phyloP scores from a whole-genome alignment of 1,140 invertebrate species.

The Procambarus clarkii region DNA sequence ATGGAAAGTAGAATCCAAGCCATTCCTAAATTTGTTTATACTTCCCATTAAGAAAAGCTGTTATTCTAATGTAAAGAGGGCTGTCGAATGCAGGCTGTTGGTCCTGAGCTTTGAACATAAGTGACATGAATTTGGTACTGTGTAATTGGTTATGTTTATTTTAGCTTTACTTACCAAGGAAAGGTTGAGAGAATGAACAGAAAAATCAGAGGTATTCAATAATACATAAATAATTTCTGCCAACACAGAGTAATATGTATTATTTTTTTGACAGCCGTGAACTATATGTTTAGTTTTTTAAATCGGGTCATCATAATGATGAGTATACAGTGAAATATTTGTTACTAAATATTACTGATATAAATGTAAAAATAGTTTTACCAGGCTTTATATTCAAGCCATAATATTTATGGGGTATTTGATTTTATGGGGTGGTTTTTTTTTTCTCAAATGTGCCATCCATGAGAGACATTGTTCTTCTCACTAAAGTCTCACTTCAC shows the following conservation, averaged over 20 bases:
- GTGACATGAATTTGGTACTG: background rate
- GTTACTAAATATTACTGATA: background rate
- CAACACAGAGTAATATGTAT: background rate
- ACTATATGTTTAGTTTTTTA: background rate
- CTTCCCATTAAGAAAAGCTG: background rate
- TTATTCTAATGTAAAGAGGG: background rate
- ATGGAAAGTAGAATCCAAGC: background rate
- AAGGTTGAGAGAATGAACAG: background rate
- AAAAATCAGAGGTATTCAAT: background rate
- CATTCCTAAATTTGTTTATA: background rate
- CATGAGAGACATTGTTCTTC: background rate
- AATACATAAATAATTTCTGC: background rate
- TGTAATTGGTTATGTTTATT: background rate
- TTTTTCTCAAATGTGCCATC: background rate
- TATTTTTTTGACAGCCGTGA: background rate
- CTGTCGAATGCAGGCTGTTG: background rate
- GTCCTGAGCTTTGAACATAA: background rate
- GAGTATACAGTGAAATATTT: background rate
- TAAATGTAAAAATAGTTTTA: background rate
- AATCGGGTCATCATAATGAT: background rate
- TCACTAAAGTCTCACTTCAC: background rate
- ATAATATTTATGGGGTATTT: background rate
- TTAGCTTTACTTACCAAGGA: background rate
- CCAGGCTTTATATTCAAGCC: background rate
- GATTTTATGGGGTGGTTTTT: background rate